Percentiles rank a stretch among this genome's conserved stretches.
Evolutionary conservation across 2,113 vertebrate species (phyloP).

Genomic region (Oriolus oriolus): DNA sequence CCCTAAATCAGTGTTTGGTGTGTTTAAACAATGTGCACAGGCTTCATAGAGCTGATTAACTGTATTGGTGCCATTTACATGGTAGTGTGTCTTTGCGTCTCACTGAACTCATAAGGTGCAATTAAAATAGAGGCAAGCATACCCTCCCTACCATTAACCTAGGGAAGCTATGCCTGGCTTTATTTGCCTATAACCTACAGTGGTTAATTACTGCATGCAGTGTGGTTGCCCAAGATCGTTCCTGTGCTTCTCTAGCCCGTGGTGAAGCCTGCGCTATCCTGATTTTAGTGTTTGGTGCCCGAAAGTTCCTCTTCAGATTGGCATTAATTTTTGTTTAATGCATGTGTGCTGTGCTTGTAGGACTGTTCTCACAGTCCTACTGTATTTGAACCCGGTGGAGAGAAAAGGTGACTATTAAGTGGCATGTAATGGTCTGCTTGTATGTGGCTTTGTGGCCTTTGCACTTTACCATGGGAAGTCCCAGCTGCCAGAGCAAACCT

Average conservation of each 20-base stretch:
- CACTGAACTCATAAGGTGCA: background rate
- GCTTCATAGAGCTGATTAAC: slow-evolving; percentile 6
- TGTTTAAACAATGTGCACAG: background rate
- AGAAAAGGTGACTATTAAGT: background rate
- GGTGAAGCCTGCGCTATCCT: background rate
- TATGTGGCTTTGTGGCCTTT: background rate
- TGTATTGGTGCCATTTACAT: background rate
- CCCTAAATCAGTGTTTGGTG: background rate
- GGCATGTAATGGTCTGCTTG: background rate
- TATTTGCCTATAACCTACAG: background rate
- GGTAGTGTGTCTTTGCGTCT: background rate
- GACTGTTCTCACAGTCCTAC: background rate
- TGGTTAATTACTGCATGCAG: background rate
- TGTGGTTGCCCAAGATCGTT: background rate
- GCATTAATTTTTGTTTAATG: background rate
- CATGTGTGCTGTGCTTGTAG: background rate
- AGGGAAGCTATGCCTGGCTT: background rate
- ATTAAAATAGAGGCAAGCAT: background rate
- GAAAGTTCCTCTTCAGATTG: background rate
- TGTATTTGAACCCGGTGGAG: background rate
- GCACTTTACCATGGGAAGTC: background rate
- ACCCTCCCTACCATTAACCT: background rate
- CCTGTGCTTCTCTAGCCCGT: background rate
- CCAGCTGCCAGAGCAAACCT: background rate
- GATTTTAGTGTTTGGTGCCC: background rate